These are phyloP conservation scores for Sinella curviseta DNA, from an alignment of 1,140 invertebrate genomes.

Conservation along the genomic window DNA sequence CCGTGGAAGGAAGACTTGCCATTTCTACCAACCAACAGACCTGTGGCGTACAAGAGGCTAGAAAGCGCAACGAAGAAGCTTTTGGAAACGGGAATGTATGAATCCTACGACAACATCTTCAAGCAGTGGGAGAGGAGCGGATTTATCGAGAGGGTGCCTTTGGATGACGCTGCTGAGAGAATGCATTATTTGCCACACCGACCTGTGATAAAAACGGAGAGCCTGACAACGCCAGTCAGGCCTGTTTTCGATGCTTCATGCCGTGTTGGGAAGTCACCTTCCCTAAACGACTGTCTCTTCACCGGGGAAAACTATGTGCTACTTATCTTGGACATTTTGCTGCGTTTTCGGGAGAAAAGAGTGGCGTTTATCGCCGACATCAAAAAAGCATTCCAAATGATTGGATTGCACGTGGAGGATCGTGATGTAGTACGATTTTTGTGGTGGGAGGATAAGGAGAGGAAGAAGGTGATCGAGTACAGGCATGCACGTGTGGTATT, in stretches of 20 bases:
- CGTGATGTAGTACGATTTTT: constrained; percentile 32
- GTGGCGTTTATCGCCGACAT: constrained; percentile 51
- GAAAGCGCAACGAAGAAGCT: constrained; percentile 35
- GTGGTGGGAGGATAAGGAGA: constrained; percentile 34
- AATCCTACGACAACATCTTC: constrained; percentile 35
- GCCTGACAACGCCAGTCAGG: constrained; percentile 40
- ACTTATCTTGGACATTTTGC: constrained; percentile 52
- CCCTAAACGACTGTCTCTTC: constrained; percentile 54
- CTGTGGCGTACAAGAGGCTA: constrained; percentile 29
- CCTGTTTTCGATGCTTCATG: constrained; percentile 49
- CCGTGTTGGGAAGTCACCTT: constrained; percentile 41
- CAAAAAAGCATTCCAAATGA: constrained; percentile 14
- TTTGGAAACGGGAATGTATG: neutral
- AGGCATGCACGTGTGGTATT: constrained; percentile 42
- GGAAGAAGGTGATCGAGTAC: constrained; percentile 21
- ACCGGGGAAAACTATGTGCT: constrained; percentile 55
- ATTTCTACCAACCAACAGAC: constrained; percentile 27
- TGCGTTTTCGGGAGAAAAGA: constrained; percentile 52
- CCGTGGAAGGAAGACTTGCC: no score
- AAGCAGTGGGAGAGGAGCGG: constrained; percentile 42
- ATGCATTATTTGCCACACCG: constrained; percentile 34
- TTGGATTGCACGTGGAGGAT: neutral
- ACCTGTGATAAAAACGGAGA: constrained; percentile 27
- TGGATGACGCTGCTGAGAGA: neutral
- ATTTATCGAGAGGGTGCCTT: constrained; percentile 36